phyloP scores from a whole-genome alignment of 1,140 invertebrate genomes.

The Sarcophaga bullata region DNA sequence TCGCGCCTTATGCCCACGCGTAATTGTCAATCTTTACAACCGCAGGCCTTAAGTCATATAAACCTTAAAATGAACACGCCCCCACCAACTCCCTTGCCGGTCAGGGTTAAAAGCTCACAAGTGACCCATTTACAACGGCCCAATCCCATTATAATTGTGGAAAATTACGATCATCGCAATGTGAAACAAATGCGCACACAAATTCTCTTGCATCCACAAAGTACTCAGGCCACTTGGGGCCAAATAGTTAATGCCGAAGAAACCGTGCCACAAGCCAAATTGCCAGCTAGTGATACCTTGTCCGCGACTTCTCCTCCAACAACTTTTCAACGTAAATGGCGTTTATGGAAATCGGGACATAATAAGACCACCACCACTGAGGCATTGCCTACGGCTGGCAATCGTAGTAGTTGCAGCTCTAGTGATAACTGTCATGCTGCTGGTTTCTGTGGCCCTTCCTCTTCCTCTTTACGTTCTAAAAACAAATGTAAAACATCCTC shows the following conservation, averaged over 20 bases:
- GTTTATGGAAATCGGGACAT: not conserved
- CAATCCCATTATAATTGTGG: constrained; percentile 59
- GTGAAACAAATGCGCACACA: constrained; percentile 55
- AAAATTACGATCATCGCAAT: constrained; percentile 56
- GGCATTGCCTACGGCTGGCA: not conserved
- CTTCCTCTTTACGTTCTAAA: not conserved
- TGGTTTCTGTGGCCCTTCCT: constrained; percentile 23
- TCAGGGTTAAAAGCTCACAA: not conserved
- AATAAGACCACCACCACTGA: not conserved
- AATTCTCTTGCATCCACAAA: constrained; percentile 54
- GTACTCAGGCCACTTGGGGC: constrained; percentile 53
- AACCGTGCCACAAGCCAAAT: not conserved
- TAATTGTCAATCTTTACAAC: constrained; percentile 55
- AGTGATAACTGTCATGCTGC: not conserved
- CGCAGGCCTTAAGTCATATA: constrained; percentile 34
- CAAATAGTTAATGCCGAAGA: constrained; percentile 45
- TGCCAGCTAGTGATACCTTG: not conserved
- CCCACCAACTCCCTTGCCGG: not conserved
- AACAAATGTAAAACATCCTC: not conserved
- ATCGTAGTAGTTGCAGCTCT: not conserved
- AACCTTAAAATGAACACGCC: not conserved
- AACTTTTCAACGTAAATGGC: constrained; percentile 22
- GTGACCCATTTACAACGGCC: not conserved
- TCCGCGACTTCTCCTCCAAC: constrained; percentile 10
- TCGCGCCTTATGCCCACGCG: constrained; percentile 50